phyloP scores from a whole-genome alignment of 1,140 invertebrate species.

The Euura lappo region DNA sequence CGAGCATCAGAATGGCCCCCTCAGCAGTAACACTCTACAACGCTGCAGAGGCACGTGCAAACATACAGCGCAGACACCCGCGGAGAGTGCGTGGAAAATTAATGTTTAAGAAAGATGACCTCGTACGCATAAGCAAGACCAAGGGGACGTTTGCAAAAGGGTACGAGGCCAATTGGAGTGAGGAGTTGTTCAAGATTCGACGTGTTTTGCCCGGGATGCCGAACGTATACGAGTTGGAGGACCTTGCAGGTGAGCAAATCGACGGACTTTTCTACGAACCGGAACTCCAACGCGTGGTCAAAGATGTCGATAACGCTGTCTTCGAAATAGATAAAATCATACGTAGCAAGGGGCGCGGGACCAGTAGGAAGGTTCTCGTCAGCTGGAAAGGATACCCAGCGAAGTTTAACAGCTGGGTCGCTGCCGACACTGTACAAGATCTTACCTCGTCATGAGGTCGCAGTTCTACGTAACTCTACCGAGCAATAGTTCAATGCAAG shows the following conservation, averaged over 20 bases:
- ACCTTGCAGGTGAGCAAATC: not conserved
- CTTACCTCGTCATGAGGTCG: no score
- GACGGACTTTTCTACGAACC: not conserved
- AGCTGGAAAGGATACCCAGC: no score
- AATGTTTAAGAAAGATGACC: not conserved
- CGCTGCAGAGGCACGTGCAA: conserved; percentile 1
- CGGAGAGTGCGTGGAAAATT: not conserved
- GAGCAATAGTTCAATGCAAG: no score
- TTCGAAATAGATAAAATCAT: no score
- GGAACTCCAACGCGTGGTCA: not conserved
- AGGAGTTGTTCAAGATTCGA: conserved; percentile 3
- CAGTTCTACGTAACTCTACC: no score
- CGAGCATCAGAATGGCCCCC: conserved; percentile 20
- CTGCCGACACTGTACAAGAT: no score
- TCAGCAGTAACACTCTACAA: conserved; percentile 16
- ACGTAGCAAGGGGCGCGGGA: no score
- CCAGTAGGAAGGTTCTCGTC: no score
- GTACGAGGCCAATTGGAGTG: not conserved
- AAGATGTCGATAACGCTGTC: no score
- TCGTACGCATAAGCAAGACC: not conserved
- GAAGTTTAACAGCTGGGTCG: no score
- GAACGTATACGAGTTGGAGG: not conserved
- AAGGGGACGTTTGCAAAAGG: not conserved
- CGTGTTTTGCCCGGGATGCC: not conserved
- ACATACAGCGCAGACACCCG: not conserved